Percentiles rank a stretch among this genome's conserved stretches.
These are phyloP conservation scores for Andricus quercusramuli DNA, from an alignment of 2,888 invertebrate species.

Conservation along the genomic window DNA sequence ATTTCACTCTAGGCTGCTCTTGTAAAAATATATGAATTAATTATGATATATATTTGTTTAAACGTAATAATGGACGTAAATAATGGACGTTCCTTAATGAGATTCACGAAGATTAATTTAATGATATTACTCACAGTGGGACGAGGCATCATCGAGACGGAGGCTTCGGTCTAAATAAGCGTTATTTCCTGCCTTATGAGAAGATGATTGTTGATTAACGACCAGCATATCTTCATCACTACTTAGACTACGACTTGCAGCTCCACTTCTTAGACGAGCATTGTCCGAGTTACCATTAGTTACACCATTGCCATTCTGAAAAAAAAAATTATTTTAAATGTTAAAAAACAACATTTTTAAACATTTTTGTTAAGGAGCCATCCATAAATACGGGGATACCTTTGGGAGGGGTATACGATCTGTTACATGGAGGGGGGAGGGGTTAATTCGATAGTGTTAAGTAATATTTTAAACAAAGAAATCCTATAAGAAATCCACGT, in stretches of 20 bases:
- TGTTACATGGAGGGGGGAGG: no score
- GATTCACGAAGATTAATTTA: background rate
- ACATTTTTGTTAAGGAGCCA: background rate
- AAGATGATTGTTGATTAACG: slow-evolving; percentile 68
- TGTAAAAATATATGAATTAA: no score
- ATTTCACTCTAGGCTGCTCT: no score
- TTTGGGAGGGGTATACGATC: no score
- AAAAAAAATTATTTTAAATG: slow-evolving; percentile 51
- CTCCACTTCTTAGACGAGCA: slow-evolving; percentile 67
- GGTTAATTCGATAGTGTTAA: no score
- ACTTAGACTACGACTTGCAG: slow-evolving; percentile 69
- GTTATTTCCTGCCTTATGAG: slow-evolving; percentile 72
- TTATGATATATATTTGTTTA: no score
- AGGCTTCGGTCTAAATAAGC: slow-evolving; percentile 71
- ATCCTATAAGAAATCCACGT: no score
- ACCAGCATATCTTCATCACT: slow-evolving; percentile 77
- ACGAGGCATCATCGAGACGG: slow-evolving; percentile 74
- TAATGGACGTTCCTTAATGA: no score
- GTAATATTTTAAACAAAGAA: no score
- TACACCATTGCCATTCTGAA: slow-evolving; percentile 71
- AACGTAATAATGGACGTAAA: no score
- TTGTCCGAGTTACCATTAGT: slow-evolving; percentile 70
- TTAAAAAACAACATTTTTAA: background rate
- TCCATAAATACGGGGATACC: no score
- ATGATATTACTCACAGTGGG: slow-evolving; percentile 69